phyloP scores from a whole-genome alignment of 2,113 vertebrate genomes.

The Anguilla rostrata region DNA sequence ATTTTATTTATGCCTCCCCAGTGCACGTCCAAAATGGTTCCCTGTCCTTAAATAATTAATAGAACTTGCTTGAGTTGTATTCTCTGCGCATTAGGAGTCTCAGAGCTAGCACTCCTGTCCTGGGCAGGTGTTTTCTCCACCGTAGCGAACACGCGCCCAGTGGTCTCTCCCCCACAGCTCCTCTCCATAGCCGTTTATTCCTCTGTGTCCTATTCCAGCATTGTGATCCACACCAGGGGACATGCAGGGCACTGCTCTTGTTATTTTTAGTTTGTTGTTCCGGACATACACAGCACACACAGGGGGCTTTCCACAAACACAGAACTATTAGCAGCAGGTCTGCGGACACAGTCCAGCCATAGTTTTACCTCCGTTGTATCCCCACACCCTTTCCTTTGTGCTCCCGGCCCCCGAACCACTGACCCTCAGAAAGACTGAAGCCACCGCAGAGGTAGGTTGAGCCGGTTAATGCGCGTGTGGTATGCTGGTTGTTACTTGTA shows the following conservation, averaged over 20 bases:
- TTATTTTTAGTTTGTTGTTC: constrained; percentile 5
- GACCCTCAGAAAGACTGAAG: neutral
- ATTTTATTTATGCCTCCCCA: neutral
- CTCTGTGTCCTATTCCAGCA: neutral
- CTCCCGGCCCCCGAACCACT: no score
- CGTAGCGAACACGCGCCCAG: neutral
- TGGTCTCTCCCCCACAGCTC: neutral
- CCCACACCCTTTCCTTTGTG: neutral
- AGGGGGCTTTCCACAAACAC: neutral
- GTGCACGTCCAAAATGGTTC: neutral
- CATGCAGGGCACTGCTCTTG: neutral
- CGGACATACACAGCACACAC: neutral
- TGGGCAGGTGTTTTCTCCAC: neutral
- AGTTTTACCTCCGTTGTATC: neutral
- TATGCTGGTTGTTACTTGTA: neutral
- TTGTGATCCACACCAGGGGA: neutral
- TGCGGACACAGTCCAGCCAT: neutral
- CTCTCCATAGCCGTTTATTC: neutral
- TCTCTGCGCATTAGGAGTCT: neutral
- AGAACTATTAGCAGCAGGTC: neutral
- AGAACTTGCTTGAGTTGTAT: neutral
- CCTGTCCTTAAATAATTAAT: neutral
- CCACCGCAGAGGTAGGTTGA: neutral
- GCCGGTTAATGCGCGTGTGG: neutral
- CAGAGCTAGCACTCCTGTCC: neutral